Base-by-base conservation (phyloP, 2,888 invertebrate genomes). In the Parapristionchus giblindavisi region DNA sequence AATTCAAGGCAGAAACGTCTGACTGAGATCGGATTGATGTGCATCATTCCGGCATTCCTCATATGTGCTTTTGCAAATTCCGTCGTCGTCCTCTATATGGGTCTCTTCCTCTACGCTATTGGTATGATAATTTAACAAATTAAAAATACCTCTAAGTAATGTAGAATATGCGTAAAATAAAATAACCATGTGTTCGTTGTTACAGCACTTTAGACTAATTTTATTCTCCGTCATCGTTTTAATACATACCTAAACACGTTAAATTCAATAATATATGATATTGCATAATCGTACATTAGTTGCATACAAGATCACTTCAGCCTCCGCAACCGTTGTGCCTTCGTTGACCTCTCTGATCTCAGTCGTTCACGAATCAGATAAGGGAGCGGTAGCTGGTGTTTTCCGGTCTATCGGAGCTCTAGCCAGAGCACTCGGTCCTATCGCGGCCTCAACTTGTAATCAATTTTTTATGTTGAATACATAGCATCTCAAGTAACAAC, bases 281-380 rank as follows among this genome's bases (percentile, higher is more conserved):
- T n/a, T n/a, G n/a, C n/a, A n/a, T n/a, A n/a, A n/a, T n/a, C n/a
- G n/a, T n/a, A n/a, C n/a, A n/a, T n/a, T n/a, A n/a, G n/a, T n/a
- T n/a, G n/a, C n/a, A n/a, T n/a, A n/a, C n/a, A n/a, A n/a, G n/a
- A n/a, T n/a, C n/a, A 34, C 83, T 88, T 77, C 84, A 91, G 91
- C 91, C 0, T 91, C 91, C n/a, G 91, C 91, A 5, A 90, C 95
- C 89, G 95, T 96, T 40, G 96, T 98, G 32, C 96, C 98, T 17
- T 95, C 95, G 87, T 92, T 98, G 90, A 97, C 95, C 85, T 94
- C 96, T 3, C 90, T 96, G 76, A 94, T 94, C n/a, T 94, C 96
- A 2, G 92, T 92, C 79, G 92, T 93, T 88, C 93, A 94, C 56
- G 87, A 85, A 77, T 92, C 92, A 87, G 93, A 95, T 86, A 95